These are phyloP conservation scores for Andrena flavipes DNA, from an alignment of 2,888 invertebrate genomes.

Conservation along the genomic window DNA sequence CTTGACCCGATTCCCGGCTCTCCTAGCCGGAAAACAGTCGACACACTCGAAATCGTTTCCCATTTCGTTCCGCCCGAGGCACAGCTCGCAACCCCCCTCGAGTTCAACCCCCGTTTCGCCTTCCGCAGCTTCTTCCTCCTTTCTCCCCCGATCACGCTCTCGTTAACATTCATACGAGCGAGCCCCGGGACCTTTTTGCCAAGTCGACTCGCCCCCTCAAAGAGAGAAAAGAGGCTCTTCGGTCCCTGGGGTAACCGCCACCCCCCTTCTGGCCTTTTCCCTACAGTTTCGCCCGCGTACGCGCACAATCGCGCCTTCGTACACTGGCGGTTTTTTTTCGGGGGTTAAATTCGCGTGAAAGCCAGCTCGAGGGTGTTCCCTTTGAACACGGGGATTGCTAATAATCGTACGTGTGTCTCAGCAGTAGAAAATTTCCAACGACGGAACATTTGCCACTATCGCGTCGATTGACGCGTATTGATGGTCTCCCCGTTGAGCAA, in stretches of 20 bases:
- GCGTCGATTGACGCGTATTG: slow-evolving; percentile 2
- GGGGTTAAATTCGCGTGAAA: slow-evolving; percentile 67
- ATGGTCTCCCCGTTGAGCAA: neutral
- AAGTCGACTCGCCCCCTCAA: slow-evolving; percentile 67
- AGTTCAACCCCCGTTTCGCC: slow-evolving; percentile 13
- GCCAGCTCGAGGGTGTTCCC: slow-evolving; percentile 41
- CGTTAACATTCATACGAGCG: slow-evolving; percentile 73
- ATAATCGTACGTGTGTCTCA: slow-evolving; percentile 23
- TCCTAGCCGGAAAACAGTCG: slow-evolving; percentile 58
- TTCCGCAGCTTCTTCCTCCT: slow-evolving; percentile 5
- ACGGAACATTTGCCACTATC: neutral
- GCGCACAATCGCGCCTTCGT: slow-evolving; percentile 51
- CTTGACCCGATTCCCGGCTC: slow-evolving; percentile 67
- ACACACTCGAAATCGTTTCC: slow-evolving; percentile 63
- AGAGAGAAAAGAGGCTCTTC: slow-evolving; percentile 60
- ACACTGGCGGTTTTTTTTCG: slow-evolving; percentile 45
- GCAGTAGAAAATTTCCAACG: neutral
- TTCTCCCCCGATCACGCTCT: slow-evolving; percentile 68
- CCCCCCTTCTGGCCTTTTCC: slow-evolving; percentile 29
- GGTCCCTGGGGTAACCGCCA: slow-evolving; percentile 63
- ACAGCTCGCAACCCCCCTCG: neutral
- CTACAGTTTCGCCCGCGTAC: slow-evolving; percentile 48
- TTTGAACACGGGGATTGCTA: slow-evolving; percentile 36
- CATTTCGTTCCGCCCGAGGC: slow-evolving; percentile 35
- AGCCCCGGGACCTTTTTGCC: slow-evolving; percentile 65